These are phyloP conservation scores for Mugil cephalus DNA, from an alignment of 2,113 vertebrate species.

Conservation along the genomic window DNA sequence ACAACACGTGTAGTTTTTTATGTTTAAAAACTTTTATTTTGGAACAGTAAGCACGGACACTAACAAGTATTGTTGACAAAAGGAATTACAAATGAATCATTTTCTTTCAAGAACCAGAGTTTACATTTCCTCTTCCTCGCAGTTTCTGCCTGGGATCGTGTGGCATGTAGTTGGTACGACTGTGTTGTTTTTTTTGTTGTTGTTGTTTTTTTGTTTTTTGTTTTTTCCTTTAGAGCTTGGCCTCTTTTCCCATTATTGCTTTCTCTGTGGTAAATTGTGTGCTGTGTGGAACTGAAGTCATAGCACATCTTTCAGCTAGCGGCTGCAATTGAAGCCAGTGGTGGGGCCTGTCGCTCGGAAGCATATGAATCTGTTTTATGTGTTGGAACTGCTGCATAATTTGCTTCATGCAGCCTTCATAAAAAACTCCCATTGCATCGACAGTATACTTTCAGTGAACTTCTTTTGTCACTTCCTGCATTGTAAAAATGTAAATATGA, in stretches of 20 bases:
- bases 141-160: background rate
- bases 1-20: no score
- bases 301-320: constrained; percentile 17
- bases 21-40: background rate
- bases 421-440: background rate
- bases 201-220: background rate
- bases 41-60: background rate
- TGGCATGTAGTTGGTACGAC: background rate
- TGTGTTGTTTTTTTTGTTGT: no score
- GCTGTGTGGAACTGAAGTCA: constrained; percentile 13
- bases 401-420: constrained; percentile 6
- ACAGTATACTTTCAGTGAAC: background rate
- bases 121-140: background rate
- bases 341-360: constrained; percentile 1
- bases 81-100: background rate
- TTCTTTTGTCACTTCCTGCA: background rate
- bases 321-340: constrained; percentile 18
- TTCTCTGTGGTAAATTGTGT: constrained; percentile 11
- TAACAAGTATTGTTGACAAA: no score
- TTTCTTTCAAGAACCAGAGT: background rate
- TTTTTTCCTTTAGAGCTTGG: background rate
- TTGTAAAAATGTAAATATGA: background rate
- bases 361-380: constrained; percentile 20
- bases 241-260: background rate
- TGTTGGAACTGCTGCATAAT: constrained; percentile 22